phyloP scores from a whole-genome alignment of 1,140 invertebrate species.

The Drosophila sp. region DNA sequence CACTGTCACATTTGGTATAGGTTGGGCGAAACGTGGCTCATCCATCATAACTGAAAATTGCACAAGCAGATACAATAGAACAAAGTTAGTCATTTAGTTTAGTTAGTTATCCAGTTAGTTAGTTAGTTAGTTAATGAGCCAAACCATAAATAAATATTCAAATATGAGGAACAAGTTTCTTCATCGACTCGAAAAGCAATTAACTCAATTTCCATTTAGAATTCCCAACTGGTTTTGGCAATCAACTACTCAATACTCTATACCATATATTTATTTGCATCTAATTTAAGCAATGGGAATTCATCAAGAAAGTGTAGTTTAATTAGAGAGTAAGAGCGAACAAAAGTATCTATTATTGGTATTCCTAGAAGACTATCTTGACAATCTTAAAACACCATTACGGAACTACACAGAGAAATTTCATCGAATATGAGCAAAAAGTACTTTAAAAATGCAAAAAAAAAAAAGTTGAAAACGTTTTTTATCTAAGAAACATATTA shows the following conservation, averaged over 20 bases:
- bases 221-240: background rate
- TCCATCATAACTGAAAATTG: conserved; percentile 89
- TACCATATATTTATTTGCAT: background rate
- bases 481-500: too few relatives aligned
- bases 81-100: conserved; percentile 54
- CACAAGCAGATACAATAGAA: conserved; percentile 28
- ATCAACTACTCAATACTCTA: background rate
- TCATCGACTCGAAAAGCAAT: conserved; percentile 2
- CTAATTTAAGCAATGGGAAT: background rate
- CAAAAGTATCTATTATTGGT: too few relatives aligned
- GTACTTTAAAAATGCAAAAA: too few relatives aligned
- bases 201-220: background rate
- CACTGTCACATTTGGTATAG: conserved; percentile 94
- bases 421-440: too few relatives aligned
- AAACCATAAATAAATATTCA: conserved; percentile 1
- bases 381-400: too few relatives aligned
- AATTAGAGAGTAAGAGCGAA: background rate
- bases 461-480: too few relatives aligned
- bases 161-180: background rate
- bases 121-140: conserved; percentile 41
- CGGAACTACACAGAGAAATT: too few relatives aligned
- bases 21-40: conserved; percentile 92
- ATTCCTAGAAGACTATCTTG: too few relatives aligned
- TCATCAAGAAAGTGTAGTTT: background rate
- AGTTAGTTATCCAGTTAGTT: conserved; percentile 60